phyloP scores from a whole-genome alignment of 2,797 vertebrate species.

The Mionectes olivaceus region DNA sequence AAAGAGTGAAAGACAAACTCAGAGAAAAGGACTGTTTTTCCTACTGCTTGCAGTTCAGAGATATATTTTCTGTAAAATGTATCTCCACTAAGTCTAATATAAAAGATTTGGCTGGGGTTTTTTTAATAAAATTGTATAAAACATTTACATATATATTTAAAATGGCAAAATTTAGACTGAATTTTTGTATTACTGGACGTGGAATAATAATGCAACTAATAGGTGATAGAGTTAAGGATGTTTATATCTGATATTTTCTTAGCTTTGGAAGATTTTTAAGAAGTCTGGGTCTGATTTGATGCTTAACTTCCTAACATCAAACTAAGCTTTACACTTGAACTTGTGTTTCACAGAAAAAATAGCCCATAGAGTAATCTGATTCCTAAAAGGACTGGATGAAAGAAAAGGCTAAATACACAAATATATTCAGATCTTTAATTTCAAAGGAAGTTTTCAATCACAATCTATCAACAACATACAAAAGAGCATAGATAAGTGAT shows the following conservation, averaged over 20 bases:
- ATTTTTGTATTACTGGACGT: not conserved
- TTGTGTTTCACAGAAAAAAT: not conserved
- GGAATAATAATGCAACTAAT: not conserved
- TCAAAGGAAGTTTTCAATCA: slow-evolving; percentile 34
- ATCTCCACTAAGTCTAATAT: not conserved
- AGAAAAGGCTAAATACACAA: slow-evolving; percentile 11
- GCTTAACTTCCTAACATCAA: not conserved
- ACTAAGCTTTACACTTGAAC: not conserved
- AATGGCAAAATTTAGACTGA: not conserved
- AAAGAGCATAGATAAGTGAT: not conserved
- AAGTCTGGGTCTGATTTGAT: not conserved
- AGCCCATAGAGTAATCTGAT: not conserved
- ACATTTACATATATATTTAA: not conserved
- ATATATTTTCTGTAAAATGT: not conserved
- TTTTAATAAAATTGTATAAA: not conserved
- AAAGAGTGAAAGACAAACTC: not conserved
- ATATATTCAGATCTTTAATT: slow-evolving; percentile 26
- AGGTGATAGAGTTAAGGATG: not conserved
- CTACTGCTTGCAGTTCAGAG: not conserved
- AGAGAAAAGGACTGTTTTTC: not conserved
- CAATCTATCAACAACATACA: not conserved
- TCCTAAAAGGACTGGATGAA: not conserved
- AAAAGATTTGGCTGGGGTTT: not conserved
- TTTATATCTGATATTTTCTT: not conserved
- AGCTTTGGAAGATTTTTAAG: not conserved